phyloP scores from a whole-genome alignment of 2,797 vertebrate genomes.

The Cercopithecus diana region DNA sequence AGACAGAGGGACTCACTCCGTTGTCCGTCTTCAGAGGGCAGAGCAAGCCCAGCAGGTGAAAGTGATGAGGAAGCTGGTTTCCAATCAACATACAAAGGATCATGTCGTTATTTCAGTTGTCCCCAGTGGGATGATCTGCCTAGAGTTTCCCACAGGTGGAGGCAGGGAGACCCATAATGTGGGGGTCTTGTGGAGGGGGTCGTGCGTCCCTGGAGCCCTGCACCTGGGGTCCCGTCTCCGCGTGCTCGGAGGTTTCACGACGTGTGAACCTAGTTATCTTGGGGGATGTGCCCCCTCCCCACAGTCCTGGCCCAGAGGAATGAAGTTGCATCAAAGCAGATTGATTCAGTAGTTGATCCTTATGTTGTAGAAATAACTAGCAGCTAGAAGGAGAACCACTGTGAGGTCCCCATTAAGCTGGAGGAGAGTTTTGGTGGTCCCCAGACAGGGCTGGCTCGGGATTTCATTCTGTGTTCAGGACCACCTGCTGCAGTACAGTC shows the following conservation, averaged over 20 bases:
- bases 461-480: too few relatives aligned
- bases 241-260: rapidly evolving
- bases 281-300: rapidly evolving
- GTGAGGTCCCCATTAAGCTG: not conserved
- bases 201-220: rapidly evolving
- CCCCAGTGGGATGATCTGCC: not conserved
- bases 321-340: not conserved
- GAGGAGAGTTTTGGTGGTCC: too few relatives aligned
- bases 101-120: not conserved
- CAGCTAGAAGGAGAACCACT: not conserved
- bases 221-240: rapidly evolving
- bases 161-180: too few relatives aligned
- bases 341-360: not conserved
- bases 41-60: not conserved
- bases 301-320: not conserved
- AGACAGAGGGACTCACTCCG: not conserved
- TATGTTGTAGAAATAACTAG: not conserved
- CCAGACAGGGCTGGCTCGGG: too few relatives aligned
- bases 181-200: not conserved
- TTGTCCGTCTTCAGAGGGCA: not conserved
- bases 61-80: not conserved
- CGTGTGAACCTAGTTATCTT: rapidly evolving
- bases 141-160: rapidly evolving
- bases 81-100: not conserved
- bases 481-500: not conserved